Evolutionary conservation across 2,888 invertebrate genomes (phyloP).

Genomic region (Phyto melanocephala): DNA sequence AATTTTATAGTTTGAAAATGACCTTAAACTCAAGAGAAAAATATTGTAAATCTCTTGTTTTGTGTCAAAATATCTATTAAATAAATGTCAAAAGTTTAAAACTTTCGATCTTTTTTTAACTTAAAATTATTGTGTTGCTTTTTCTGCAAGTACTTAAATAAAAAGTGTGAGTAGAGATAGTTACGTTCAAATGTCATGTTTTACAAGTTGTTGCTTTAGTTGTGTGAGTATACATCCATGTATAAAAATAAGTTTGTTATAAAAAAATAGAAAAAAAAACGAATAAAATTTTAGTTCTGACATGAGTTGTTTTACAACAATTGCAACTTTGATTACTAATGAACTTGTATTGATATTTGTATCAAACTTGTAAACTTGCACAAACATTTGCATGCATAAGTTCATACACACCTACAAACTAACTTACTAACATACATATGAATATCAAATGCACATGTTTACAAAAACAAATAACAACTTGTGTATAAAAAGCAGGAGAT

Average conservation of each 20-base stretch:
- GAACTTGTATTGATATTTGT: conserved; percentile 55
- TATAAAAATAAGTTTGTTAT: too few species aligned
- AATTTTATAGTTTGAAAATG: too few species aligned
- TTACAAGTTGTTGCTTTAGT: conserved; percentile 5
- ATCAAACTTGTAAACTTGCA: background rate
- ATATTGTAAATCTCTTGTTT: too few species aligned
- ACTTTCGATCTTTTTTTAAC: conserved; percentile 9
- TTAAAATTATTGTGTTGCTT: background rate
- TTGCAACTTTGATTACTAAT: conserved; percentile 57
- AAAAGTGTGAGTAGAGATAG: background rate
- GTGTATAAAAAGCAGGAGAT: too few species aligned
- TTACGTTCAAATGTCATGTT: background rate
- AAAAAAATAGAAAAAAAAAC: background rate
- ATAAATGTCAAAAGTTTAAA: conserved; percentile 35
- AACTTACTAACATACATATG: too few species aligned
- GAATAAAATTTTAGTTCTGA: background rate
- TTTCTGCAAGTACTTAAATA: background rate
- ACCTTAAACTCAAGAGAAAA: too few species aligned
- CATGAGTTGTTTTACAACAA: conserved; percentile 24
- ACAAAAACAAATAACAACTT: too few species aligned
- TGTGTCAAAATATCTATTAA: conserved; percentile 14
- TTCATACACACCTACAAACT: too few species aligned
- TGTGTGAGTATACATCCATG: conserved; percentile 61
- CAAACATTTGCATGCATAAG: background rate
- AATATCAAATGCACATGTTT: too few species aligned